Base-by-base conservation (phyloP, 2,888 invertebrate genomes). In the Falcaria lacertinaria region DNA sequence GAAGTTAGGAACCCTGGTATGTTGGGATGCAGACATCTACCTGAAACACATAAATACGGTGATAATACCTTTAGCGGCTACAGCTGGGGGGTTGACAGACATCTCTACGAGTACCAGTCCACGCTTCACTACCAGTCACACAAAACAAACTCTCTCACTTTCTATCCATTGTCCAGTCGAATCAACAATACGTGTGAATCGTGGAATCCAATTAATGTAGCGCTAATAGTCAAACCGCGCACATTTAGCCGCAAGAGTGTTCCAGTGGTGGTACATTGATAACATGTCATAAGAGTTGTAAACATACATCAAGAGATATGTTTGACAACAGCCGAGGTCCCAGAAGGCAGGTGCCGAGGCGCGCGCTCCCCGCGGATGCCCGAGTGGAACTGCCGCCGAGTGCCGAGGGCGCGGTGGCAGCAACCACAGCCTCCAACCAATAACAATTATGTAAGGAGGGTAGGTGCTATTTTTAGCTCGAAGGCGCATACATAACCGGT, bases 371-470 rank as follows among this genome's bases (percentile, higher is more conserved):
- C 52, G 39, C 71, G 72, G 56, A 57, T 62, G 66, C 55, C 63
- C 58, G 54, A 47, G 51, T 59, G 57, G 68, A 70, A 86, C 84
- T 86, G 73, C 48, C 57, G 60, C 39, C 16, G 17, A 7, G 13
- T 33, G 22, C 14, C 16, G 46, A 33, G 48, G 45, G 46, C 62
- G 46, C 43, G 45, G 42, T 28, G 33, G 64, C 65, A 71, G 76
- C 73, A 75, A 77, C 58, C 80, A 74, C 84, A 86, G 82, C 84
- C 85, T 82, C 85, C 81, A 54, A 71, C 77, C 80, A 70, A 80
- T 76, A 79, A 79, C 68, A 82, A 84, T 85, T 86, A 85, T 73
- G 71, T 83, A 85, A 79, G 73, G 71, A 71, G 85, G 85, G 85
- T 80, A 73, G 78, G 49, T 68, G 74, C 81, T 88, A 88, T 88